Evolutionary conservation across 2,888 invertebrate species (phyloP), one percentile per base, ranked within the genome.

Genomic region (Empis livida): DNA sequence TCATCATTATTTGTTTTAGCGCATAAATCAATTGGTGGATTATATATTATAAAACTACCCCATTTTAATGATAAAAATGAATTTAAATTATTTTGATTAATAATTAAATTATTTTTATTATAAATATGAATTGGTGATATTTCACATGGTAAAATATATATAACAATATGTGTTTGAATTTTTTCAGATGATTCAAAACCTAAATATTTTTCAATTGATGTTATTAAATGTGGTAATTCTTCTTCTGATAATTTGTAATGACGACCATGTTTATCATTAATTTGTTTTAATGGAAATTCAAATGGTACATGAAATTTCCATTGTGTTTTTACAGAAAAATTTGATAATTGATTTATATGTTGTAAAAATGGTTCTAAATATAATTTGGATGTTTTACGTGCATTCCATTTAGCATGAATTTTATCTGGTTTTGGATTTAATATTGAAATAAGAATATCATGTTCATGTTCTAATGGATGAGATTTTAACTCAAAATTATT

Each of bases 271-370:
- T 63, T 57, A 51, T 74, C 75, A 3, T 61, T 61, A 41, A 84
- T 76, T 66, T 79, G 77, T 56, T 73, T 78, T 0, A 86, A 80
- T 49, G 77, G 75, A 9, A 87, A 82, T 48, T 86, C 84, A 46
- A 94, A 74, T 43, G 86, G 80, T 5, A 88, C 73, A 47, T 88
- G 77, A 66, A 88, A 89, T 44, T 93, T 73, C 80, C 90, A 87
- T 66, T 95, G 94, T 0, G 92, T 90, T 62, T 89, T 88, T 1
- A 93, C 73, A 0, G 82, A 82, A 61, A 91, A 84, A 61, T 86
- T 80, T 43, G 87, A 83, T 17, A 90, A 73, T 0, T 77, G 71
- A 9, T 77, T 75, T 44, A 93, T 62, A 52, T 82, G 79, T 11
- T 79, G 71, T 42, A 89, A 68, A 56, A 92, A 84, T 0, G 88